phyloP scores from a whole-genome alignment of 2,888 invertebrate genomes.

The Hedya salicella region DNA sequence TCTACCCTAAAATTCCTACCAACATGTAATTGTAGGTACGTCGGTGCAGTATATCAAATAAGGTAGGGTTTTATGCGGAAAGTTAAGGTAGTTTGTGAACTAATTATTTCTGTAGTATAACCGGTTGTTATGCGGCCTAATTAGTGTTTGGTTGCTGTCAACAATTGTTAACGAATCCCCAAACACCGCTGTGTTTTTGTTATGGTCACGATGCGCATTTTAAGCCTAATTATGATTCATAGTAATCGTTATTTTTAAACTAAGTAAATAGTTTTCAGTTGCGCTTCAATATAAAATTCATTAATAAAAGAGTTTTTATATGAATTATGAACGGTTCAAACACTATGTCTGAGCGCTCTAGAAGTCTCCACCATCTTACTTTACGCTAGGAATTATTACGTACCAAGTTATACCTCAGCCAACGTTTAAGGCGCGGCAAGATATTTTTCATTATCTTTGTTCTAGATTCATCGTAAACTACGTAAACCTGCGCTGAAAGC shows the following conservation, averaged over 20 bases:
- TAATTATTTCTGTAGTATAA: conserved; percentile 22
- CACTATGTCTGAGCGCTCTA: no score
- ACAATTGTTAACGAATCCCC: conserved; percentile 35
- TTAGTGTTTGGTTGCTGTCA: conserved; percentile 31
- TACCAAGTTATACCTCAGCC: neutral
- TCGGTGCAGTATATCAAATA: conserved; percentile 15
- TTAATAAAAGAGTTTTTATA: no score
- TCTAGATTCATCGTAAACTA: neutral
- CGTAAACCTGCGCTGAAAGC: neutral
- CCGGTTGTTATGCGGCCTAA: conserved; percentile 28
- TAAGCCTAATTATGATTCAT: conserved; percentile 11
- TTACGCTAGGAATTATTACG: neutral
- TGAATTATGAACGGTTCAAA: no score
- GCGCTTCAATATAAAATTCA: neutral
- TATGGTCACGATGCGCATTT: neutral
- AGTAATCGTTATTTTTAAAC: neutral
- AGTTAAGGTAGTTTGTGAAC: conserved; percentile 28
- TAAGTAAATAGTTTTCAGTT: neutral
- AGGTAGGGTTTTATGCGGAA: conserved; percentile 25
- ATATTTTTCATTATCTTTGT: neutral
- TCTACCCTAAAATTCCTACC: conserved; percentile 38
- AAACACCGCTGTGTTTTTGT: conserved; percentile 16
- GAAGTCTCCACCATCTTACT: neutral
- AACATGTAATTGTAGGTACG: conserved; percentile 32
- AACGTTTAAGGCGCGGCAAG: neutral